Evolutionary conservation across 2,888 invertebrate species (phyloP).

Genomic region (Drosophila longiperda): DNA sequence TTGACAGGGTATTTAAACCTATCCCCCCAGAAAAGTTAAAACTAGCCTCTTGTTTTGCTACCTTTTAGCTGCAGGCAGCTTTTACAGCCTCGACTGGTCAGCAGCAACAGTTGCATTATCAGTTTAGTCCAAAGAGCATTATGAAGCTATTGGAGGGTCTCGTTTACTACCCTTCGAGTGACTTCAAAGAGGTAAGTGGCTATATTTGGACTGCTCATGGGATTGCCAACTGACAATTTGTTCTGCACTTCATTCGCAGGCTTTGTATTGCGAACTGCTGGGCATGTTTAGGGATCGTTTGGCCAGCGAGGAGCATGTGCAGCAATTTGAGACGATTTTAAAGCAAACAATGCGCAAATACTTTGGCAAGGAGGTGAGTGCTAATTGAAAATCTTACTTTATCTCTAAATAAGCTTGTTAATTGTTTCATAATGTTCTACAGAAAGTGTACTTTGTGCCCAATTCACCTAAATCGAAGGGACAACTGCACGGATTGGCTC

Average conservation of each 20-base stretch:
- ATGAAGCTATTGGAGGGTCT: slow-evolving; percentile 82
- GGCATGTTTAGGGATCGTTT: slow-evolving; percentile 91
- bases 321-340: slow-evolving; percentile 88
- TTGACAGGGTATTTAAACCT: not conserved
- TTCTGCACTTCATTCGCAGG: slow-evolving; percentile 84
- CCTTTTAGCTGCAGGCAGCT: slow-evolving; percentile 78
- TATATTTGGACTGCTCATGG: slow-evolving; percentile 8
- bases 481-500: slow-evolving; percentile 84
- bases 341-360: slow-evolving; percentile 85
- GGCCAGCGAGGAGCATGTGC: slow-evolving; percentile 88
- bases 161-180: slow-evolving; percentile 79
- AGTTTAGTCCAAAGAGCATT: slow-evolving; percentile 84
- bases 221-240: slow-evolving; percentile 13
- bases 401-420: not conserved
- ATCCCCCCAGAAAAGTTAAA: not conserved
- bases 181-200: slow-evolving; percentile 81
- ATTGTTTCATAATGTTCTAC: slow-evolving; percentile 14
- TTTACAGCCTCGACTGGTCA: slow-evolving; percentile 65
- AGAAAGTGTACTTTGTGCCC: slow-evolving; percentile 84
- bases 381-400: not conserved
- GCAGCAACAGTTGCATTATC: slow-evolving; percentile 80
- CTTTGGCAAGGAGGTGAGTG: slow-evolving; percentile 79
- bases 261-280: slow-evolving; percentile 90
- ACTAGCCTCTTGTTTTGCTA: not conserved
- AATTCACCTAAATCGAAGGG: slow-evolving; percentile 66